Base-by-base conservation (phyloP, 2,888 invertebrate species). In the Pegoplata infirma region DNA sequence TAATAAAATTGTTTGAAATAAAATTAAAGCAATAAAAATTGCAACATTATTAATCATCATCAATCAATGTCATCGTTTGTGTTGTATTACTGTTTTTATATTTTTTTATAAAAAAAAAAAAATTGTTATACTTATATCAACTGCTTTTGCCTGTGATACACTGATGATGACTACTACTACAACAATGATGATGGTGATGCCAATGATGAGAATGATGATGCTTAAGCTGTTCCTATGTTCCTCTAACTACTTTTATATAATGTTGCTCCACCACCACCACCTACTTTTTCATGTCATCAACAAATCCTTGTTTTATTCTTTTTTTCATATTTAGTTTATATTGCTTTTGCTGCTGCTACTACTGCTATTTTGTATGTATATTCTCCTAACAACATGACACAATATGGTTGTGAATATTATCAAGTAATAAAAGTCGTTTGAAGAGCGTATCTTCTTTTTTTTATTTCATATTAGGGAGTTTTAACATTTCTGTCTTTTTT, bases 31-130 rank as follows among this genome's bases (percentile, higher is more conserved):
- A 87, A 87, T 86, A 86, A 87, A 88, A 87, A 85, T 76, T 88
- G 86, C 88, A 87, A 85, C 86, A 87, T 87, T 88, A 88, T 89
- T 88, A 88, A 88, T 89, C 88, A 89, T 89, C 88, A 88, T 88
- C 88, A 89, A 88, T 88, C 88, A 88, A 86, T 88, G 89, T 89
- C 89, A 86, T 85, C 82, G 68, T 82, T 82, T 83, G 80, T 77
- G 82, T 56, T 81, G 81, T 61, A 47, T 63, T 44, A 59, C 25
- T 47, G n/a, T n/a, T n/a, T n/a, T n/a, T n/a, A 46, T 21, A 21
- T 67, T n/a, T 40, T 44, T 25, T 21, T 17, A 56, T 44, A 14
- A 12, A n/a, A n/a, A 19, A 28, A 21, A 16, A 49, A 6, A 51
- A 10, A 19, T n/a, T 51, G 21, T n/a, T n/a, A 23, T n/a, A n/a